Conservation (phyloP, 2,888 invertebrate species). For the Sphecodes monilicornis region DNA sequence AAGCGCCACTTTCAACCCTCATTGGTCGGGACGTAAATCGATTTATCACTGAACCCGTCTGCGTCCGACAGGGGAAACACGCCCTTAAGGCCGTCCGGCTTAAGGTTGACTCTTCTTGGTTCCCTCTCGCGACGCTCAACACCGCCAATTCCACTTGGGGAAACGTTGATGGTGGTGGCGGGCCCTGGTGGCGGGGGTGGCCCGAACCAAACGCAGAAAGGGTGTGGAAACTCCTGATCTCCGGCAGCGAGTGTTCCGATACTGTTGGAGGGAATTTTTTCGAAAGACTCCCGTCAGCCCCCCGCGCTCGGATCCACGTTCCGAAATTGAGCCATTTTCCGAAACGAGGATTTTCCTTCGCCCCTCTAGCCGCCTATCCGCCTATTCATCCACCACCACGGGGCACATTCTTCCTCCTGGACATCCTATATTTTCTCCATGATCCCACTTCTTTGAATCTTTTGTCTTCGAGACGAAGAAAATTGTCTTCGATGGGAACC, state of each 20-base stretch:
- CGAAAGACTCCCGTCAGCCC: constrained; percentile 45
- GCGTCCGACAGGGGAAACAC: constrained; percentile 73
- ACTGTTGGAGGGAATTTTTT: constrained; percentile 59
- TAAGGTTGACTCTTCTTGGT: constrained; percentile 74
- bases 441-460: constrained; percentile 16
- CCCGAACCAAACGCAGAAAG: constrained; percentile 31
- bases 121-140: constrained; percentile 67
- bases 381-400: constrained; percentile 2
- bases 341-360: constrained; percentile 54
- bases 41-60: constrained; percentile 81
- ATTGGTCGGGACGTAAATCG: constrained; percentile 83
- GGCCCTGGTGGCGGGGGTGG: constrained; percentile 40
- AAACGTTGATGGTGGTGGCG: constrained; percentile 68
- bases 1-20: constrained; percentile 78
- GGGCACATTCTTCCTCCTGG: constrained; percentile 22
- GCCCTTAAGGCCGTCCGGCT: constrained; percentile 74
- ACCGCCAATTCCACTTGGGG: constrained; percentile 79
- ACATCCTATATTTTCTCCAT: neutral
- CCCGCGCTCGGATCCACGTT: constrained; percentile 34
- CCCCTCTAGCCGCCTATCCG: neutral
- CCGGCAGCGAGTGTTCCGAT: constrained; percentile 58
- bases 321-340: constrained; percentile 68
- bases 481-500: constrained; percentile 7
- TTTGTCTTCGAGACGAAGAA: neutral
- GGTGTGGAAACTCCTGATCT: constrained; percentile 64